A percentile compares a stretch with the other conserved stretches of the same genome.
These are phyloP conservation scores for Leptopilina boulardi DNA, from an alignment of 1,140 invertebrate genomes.

Conservation along the genomic window DNA sequence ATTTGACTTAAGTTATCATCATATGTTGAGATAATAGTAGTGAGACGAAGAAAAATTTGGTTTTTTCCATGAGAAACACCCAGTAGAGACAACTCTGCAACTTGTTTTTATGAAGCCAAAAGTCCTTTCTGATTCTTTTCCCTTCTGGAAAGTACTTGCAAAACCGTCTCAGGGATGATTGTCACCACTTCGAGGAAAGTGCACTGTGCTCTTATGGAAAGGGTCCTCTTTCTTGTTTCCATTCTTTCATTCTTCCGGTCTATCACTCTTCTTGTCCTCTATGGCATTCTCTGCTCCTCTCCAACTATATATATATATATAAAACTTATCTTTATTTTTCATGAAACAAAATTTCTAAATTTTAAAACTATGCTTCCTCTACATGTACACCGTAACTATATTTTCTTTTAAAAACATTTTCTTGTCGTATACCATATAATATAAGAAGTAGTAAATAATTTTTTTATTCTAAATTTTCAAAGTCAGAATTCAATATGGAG, in stretches of 20 bases:
- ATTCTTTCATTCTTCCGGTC: constrained; percentile 42
- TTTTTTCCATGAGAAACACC: neutral
- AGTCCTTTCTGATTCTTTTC: constrained; percentile 52
- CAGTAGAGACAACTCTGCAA: constrained; percentile 47
- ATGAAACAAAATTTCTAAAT: constrained; percentile 29
- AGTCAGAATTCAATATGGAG: neutral
- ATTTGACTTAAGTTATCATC: no score
- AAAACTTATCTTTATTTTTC: constrained; percentile 27
- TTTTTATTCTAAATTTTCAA: no score
- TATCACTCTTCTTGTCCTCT: constrained; percentile 42
- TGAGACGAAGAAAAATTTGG: neutral
- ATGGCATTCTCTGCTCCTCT: constrained; percentile 45
- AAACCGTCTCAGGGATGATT: constrained; percentile 58
- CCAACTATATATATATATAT: constrained; percentile 36
- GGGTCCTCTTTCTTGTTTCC: constrained; percentile 47
- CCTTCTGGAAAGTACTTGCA: constrained; percentile 50
- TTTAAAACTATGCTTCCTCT: constrained; percentile 22
- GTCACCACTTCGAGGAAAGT: constrained; percentile 62
- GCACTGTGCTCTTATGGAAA: constrained; percentile 54
- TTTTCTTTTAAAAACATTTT: no score
- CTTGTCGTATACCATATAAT: constrained; percentile 4
- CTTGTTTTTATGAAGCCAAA: constrained; percentile 51
- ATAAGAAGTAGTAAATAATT: no score
- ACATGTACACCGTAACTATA: no score
- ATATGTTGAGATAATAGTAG: no score